Conservation (phyloP, 2,797 vertebrate species). For the Parauchenoglanis ngamensis region DNA sequence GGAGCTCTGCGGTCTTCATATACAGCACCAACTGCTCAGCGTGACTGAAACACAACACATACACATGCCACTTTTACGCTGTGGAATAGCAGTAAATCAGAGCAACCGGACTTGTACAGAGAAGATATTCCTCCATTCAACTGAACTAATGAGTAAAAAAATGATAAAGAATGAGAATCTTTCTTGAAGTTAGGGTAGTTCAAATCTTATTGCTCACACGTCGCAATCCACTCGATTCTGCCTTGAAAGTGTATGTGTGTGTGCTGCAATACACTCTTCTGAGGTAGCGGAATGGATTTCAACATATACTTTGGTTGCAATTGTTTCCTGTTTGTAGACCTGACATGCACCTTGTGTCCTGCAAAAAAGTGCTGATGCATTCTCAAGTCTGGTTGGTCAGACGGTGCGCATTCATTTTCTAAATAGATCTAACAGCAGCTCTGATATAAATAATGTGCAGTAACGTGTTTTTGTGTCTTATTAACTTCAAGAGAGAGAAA, state of each 20-base stretch:
- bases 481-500: neutral
- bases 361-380: neutral
- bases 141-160: neutral
- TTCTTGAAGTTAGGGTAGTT: neutral
- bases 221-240: neutral
- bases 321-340: too few species aligned
- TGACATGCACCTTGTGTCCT: neutral
- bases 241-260: neutral
- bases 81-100: neutral
- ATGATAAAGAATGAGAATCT: neutral
- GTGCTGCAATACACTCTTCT: neutral
- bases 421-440: neutral
- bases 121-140: neutral
- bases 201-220: neutral
- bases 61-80: neutral
- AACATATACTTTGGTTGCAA: neutral
- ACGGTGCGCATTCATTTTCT: neutral
- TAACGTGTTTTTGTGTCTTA: neutral
- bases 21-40: constrained; percentile 96
- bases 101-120: neutral
- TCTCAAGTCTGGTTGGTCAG: neutral
- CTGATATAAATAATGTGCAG: neutral
- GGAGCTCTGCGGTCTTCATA: constrained; percentile 89
- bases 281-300: neutral
- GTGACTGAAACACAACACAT: constrained; percentile 73